Conservation (phyloP, 2,113 vertebrate species). For the Erythrolamprus reginae region DNA sequence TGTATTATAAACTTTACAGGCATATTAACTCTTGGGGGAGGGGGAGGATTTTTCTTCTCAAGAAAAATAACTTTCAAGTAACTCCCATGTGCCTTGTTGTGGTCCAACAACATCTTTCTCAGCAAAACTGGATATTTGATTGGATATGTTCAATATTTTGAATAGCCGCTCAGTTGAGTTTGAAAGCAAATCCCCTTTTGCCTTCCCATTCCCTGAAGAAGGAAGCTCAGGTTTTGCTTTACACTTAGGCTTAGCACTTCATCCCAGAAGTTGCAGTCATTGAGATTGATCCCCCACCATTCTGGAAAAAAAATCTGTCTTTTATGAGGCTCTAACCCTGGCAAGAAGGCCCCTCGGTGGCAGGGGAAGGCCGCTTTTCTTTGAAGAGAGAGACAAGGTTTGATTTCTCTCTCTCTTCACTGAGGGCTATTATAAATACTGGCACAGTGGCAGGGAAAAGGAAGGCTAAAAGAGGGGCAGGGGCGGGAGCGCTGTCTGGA, state of each 20-base stretch:
- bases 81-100: background rate
- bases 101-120: background rate
- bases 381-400: background rate
- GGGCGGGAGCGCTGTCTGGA: background rate
- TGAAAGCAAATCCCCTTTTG: background rate
- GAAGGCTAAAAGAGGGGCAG: background rate
- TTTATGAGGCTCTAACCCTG: background rate
- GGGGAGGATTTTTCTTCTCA: background rate
- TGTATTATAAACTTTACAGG: background rate
- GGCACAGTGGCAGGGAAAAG: background rate
- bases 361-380: background rate
- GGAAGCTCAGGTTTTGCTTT: background rate
- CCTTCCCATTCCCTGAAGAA: background rate
- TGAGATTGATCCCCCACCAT: background rate
- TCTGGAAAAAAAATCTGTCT: background rate
- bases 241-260: background rate
- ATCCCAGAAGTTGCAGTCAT: background rate
- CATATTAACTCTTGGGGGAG: background rate
- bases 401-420: background rate
- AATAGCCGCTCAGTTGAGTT: background rate
- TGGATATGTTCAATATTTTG: background rate
- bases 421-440: background rate
- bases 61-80: background rate
- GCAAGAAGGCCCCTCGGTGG: background rate
- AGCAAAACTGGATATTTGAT: background rate